Evolutionary conservation across 2,888 invertebrate species (phyloP), one percentile per base, ranked within the genome.

Genomic region (Drosophila gaucha): DNA sequence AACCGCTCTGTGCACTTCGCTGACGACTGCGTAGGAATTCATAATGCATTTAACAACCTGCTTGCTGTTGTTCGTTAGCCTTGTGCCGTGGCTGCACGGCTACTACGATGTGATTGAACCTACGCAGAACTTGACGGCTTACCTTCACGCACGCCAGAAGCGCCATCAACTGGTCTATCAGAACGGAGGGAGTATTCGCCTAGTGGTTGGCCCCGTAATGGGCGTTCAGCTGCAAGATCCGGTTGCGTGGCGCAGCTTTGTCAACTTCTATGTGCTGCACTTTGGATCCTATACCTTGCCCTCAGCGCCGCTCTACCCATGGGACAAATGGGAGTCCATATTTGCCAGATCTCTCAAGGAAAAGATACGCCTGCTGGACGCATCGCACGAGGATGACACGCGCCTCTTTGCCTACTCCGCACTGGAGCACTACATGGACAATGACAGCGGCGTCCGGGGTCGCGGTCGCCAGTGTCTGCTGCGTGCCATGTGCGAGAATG

Each of bases 401-500:
- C 77, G 90, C 1, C 65, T 89, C 8, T 89, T 91, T 49, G 69
- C 84, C 2, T 91, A 90, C 52, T 67, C 85, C 0, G 75, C 80
- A 1, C 30, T 91, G 44, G 91, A 91, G 66, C 79, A 76, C 0
- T 89, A 88, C 18, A 86, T 90, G 86, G 85, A 78, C 44, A 76
- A 57, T 26, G 44, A 26, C 4, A 68, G 68, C 41, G 68, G 68
- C 3, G 16, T 49, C 36, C 46, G 9, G 57, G 77, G 65, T 43
- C 64, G 57, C 1, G 91, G 91, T 0, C 78, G 78, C 2, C 72
- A 83, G 55, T 91, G 91, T 50, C 47, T 91, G 18, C 46, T 90
- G 10, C 82, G 91, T 3, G 79, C 89, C 2, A 90, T 91, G 52
- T 91, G 91, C 59, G 91, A 91, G 67, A 91, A 91, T 80, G 90